phyloP scores from a whole-genome alignment of 2,888 invertebrate genomes.

The Nyleta sp. region DNA sequence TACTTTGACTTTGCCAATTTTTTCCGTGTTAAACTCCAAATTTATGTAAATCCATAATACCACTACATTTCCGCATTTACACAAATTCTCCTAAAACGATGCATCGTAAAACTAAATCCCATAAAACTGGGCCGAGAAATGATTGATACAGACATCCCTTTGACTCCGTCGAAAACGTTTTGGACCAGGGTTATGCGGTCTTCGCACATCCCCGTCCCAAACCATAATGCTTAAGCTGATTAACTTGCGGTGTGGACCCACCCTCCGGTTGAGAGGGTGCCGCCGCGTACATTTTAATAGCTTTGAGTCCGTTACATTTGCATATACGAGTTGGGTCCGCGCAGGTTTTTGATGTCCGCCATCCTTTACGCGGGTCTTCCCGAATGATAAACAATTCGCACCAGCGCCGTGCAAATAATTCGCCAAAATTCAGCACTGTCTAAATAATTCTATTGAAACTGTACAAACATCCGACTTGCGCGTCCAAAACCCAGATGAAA shows the following conservation, averaged over 20 bases:
- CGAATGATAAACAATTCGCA: constrained; percentile 39
- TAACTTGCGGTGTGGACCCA: constrained; percentile 61
- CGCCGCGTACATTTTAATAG: constrained; percentile 58
- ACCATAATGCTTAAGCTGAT: constrained; percentile 58
- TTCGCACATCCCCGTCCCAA: constrained; percentile 48
- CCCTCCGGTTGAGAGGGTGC: constrained; percentile 44
- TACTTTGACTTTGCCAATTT: too few relatives aligned
- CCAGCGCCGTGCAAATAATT: constrained; percentile 12
- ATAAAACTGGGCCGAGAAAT: constrained; percentile 8
- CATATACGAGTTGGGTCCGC: constrained; percentile 45
- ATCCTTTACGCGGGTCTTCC: constrained; percentile 7
- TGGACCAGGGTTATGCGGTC: constrained; percentile 44
- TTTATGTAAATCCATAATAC: too few relatives aligned
- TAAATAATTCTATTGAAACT: neutral
- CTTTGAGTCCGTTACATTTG: constrained; percentile 56
- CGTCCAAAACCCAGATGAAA: too few relatives aligned
- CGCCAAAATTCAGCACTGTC: neutral
- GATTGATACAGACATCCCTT: constrained; percentile 39
- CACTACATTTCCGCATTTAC: neutral
- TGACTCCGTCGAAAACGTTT: constrained; percentile 50
- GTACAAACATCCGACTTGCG: too few relatives aligned
- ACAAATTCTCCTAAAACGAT: too few relatives aligned
- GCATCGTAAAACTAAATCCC: too few relatives aligned
- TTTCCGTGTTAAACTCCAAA: too few relatives aligned
- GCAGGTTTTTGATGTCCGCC: constrained; percentile 26